Base-by-base conservation (phyloP, 2,113 vertebrate species). In the Morone chrysops region DNA sequence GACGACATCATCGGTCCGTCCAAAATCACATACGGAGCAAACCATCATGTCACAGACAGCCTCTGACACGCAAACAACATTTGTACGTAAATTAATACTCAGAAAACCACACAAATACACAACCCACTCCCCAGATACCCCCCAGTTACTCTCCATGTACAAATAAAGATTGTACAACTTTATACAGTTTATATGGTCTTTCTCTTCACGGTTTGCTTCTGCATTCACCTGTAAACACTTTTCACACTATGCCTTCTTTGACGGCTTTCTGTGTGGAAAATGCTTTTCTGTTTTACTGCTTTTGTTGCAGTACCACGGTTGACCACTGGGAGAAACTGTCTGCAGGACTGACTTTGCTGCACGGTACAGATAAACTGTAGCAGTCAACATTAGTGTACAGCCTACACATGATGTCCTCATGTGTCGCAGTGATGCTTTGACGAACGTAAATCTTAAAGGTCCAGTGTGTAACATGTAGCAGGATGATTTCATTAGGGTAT, bases 1-100 rank as follows among this genome's bases (percentile, higher is more conserved):
- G 43, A 57, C 70, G 13, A 80, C 72, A 72, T 69, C 77, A 67
- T 73, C 59, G 47, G 61, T 45, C 38, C 43, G 38, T 77, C 31
- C 48, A 3, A 31, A 59, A 70, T 47, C 51, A 72, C 3, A 47
- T 38, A 31, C n/a, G 9, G 20, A 41, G 41, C 53, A 18, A 22
- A 22, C 43, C 31, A 4, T 38, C 41, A 38, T 4, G 13, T 31
- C 63, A 5, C 13, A 47, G 18, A 50, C 17, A 6, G 50, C 22
- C 16, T 60, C 51, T 54, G 70, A 62, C 41, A 63, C 13, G 16
- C 69, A 73, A 68, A 14, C 53, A 12, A 25, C 71, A 45, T 3
- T 31, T 5, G 11, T 18, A 12, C 25, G 38, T n/a, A 7, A 43
- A 18, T n/a, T 65, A 43, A 43, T 43, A 12, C 38, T 9, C 16